Percentiles rank a stretch among this genome's conserved stretches.
Conservation (phyloP, 2,797 vertebrate species). For the Centropyge bicolor region DNA sequence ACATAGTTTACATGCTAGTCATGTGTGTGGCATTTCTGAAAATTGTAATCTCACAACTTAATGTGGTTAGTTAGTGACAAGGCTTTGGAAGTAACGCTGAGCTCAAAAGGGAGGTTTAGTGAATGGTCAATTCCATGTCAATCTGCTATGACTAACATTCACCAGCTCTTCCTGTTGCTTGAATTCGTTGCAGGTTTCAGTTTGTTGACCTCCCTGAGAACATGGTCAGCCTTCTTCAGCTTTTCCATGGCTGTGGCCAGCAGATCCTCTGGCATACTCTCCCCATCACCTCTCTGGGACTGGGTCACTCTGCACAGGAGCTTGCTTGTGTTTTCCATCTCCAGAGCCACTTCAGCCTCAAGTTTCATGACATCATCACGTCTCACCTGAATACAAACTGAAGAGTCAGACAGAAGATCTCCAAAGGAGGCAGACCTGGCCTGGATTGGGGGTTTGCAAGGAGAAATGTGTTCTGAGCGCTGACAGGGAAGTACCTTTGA, state of each 20-base stretch:
- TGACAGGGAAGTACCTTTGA: constrained; percentile 3
- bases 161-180: constrained; percentile 81
- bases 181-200: constrained; percentile 71
- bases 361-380: constrained; percentile 80
- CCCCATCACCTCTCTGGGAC: constrained; percentile 31
- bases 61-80: neutral
- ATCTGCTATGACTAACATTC: constrained; percentile 41
- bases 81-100: neutral
- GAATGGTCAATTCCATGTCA: constrained; percentile 8
- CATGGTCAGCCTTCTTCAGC: constrained; percentile 90
- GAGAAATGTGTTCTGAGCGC: constrained; percentile 59
- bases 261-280: constrained; percentile 81
- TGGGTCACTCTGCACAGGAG: constrained; percentile 84
- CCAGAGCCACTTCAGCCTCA: constrained; percentile 87
- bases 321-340: constrained; percentile 88
- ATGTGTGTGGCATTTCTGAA: neutral
- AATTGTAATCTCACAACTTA: neutral
- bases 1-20: neutral
- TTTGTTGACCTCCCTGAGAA: constrained; percentile 90
- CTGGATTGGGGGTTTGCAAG: constrained; percentile 62
- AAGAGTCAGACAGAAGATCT: constrained; percentile 83
- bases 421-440: constrained; percentile 83
- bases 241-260: constrained; percentile 91
- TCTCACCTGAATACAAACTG: constrained; percentile 11
- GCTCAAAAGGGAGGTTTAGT: constrained; percentile 3